Evolutionary conservation across 2,888 invertebrate species (phyloP), one percentile per base, ranked within the genome.

Genomic region (Latrodectus elegans): DNA sequence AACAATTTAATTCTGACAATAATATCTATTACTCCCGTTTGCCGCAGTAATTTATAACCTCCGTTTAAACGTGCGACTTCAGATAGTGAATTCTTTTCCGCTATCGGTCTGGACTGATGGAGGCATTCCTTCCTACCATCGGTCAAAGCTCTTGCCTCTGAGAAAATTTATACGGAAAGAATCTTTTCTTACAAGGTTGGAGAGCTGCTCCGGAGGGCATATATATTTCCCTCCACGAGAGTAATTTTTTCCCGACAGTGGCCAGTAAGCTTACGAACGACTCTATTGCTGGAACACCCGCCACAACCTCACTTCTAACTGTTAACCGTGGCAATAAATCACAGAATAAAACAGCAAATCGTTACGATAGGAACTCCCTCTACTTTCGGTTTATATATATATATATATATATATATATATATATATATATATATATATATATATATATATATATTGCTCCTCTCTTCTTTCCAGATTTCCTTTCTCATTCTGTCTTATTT

Each of bases 311-410:
- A 82, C 60, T 71, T 70, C 84, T n/a, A 84, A 77, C 84, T 70
- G 76, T 77, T 84, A 53, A 84, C 77, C 65, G 65, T 9, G 52
- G 71, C 80, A 17, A 86, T 86, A 86, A 86, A 86, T 86, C 86
- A 86, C 75, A 52, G 67, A 76, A 76, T 70, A 68, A 84, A 85
- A 79, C 64, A 85, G 75, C 76, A 74, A 72, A 80, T 78, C 79
- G 75, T 74, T 70, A 49, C 78, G 72, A 78, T 78, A 78, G 72
- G 55, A n/a, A 73, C 71, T 71, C 70, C 64, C 38, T 17, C 38
- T 72, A 60, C 17, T 71, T 49, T 64, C 26, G 22, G 64, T 72
- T 67, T 81, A 52, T 73, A 38, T 60, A 74, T 73, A 74, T 74
- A 74, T 74, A 22, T 73, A 74, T 74, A 74, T 74, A n/a, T n/a